Evolutionary conservation across 1,140 invertebrate genomes (phyloP).

Genomic region (Brachionus manjavacas): DNA sequence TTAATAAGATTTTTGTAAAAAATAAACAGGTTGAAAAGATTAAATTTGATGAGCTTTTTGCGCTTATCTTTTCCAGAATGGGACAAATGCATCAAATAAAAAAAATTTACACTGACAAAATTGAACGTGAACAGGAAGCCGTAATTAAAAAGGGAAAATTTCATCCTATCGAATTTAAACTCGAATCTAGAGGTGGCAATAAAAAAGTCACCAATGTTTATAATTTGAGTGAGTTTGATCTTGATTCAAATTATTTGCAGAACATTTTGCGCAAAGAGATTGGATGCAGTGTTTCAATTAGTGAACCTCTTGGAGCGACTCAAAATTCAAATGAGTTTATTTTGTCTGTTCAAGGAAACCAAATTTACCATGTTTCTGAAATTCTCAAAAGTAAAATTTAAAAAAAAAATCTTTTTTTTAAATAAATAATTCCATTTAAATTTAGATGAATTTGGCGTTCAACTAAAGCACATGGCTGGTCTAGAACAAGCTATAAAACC

Average conservation of each 20-base stretch:
- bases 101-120: background rate
- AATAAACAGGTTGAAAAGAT: background rate
- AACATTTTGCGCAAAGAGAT: slow-evolving; percentile 9
- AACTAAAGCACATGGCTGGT: slow-evolving; percentile 22
- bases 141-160: slow-evolving; percentile 31
- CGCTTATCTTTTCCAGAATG: background rate
- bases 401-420: background rate
- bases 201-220: slow-evolving; percentile 36
- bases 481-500: slow-evolving; percentile 20
- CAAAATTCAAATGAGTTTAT: slow-evolving; percentile 16
- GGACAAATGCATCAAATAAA: slow-evolving; percentile 23
- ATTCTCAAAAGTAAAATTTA: background rate
- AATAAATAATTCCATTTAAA: background rate
- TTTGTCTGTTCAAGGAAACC: slow-evolving; percentile 36
- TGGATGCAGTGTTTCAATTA: slow-evolving; percentile 29
- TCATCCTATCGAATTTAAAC: slow-evolving; percentile 29
- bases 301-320: background rate
- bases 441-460: slow-evolving; percentile 32
- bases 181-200: slow-evolving; percentile 30
- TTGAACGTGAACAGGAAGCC: background rate
- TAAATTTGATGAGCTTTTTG: slow-evolving; percentile 27
- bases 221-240: slow-evolving; percentile 17
- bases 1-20: slow-evolving; percentile 10
- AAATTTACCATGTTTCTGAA: slow-evolving; percentile 34
- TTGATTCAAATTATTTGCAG: slow-evolving; percentile 28